These are phyloP conservation scores for Oscheius sp. DNA, from an alignment of 1,140 invertebrate genomes.

Conservation along the genomic window DNA sequence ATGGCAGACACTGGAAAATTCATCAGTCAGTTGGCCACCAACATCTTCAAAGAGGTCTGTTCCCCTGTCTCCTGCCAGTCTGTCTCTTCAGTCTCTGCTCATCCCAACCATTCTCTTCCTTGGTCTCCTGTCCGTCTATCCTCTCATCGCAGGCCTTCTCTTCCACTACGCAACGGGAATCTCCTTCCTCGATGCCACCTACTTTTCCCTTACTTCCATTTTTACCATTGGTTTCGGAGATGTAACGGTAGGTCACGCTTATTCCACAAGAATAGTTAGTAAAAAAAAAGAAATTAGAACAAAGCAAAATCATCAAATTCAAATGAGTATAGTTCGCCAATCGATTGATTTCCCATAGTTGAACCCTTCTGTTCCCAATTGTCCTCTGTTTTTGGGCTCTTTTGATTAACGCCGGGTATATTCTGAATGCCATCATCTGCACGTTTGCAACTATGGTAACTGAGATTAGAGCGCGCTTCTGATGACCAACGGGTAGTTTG, in stretches of 20 bases:
- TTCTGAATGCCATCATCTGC: too few relatives aligned
- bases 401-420: too few relatives aligned
- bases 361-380: too few relatives aligned
- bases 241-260: constrained; percentile 22
- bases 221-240: constrained; percentile 42
- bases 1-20: constrained; percentile 41
- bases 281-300: too few relatives aligned
- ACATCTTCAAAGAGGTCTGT: constrained; percentile 32
- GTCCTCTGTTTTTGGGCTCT: too few relatives aligned
- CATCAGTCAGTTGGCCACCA: constrained; percentile 20
- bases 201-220: constrained; percentile 36
- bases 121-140: constrained; percentile 26
- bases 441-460: not conserved
- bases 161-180: constrained; percentile 24
- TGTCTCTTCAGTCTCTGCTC: constrained; percentile 17
- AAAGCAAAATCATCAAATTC: too few relatives aligned
- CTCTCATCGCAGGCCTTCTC: constrained; percentile 12
- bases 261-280: too few relatives aligned
- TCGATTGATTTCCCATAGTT: too few relatives aligned
- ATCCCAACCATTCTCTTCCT: constrained; percentile 35
- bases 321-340: too few relatives aligned
- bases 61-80: not conserved
- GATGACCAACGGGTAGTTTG: too few relatives aligned
- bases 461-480: too few relatives aligned
- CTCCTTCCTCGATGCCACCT: constrained; percentile 30